These are phyloP conservation scores for Scatophagus argus DNA, from an alignment of 2,113 vertebrate species.

Conservation along the genomic window DNA sequence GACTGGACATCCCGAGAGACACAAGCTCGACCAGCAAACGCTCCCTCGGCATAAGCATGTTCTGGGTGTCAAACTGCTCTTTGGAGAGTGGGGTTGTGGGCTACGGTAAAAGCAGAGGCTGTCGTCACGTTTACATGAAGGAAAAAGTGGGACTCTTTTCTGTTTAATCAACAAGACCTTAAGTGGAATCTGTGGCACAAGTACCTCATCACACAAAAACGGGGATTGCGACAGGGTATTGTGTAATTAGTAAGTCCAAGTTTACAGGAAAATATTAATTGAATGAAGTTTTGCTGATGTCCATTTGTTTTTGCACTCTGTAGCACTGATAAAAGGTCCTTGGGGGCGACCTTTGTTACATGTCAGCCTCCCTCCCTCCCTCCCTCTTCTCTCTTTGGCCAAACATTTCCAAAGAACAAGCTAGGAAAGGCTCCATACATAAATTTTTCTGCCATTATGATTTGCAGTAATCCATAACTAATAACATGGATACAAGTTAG, in stretches of 20 bases:
- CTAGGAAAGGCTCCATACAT: neutral
- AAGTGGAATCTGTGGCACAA: neutral
- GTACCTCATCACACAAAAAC: neutral
- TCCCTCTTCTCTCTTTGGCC: constrained; percentile 3
- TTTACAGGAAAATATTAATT: constrained; percentile 16
- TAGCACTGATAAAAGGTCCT: constrained; percentile 36
- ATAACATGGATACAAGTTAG: neutral
- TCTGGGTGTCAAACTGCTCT: neutral
- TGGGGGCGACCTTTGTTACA: constrained; percentile 28
- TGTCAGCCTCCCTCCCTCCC: constrained; percentile 16
- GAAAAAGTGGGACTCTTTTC: neutral
- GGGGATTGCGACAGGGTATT: neutral
- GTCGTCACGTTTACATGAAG: neutral
- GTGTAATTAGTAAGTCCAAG: constrained; percentile 21
- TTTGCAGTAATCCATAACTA: constrained; percentile 2
- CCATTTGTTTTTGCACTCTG: constrained; percentile 44
- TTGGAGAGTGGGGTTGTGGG: neutral
- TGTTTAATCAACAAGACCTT: neutral
- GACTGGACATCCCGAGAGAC: constrained; percentile 77
- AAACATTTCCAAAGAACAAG: constrained; percentile 4
- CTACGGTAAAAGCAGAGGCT: neutral
- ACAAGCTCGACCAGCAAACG: constrained; percentile 50
- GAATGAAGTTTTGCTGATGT: constrained; percentile 15
- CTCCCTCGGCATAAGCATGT: constrained; percentile 36
- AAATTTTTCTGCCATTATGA: constrained; percentile 1